Conservation (phyloP, 2,113 vertebrate species). For the Phalacrocorax aristotelis region DNA sequence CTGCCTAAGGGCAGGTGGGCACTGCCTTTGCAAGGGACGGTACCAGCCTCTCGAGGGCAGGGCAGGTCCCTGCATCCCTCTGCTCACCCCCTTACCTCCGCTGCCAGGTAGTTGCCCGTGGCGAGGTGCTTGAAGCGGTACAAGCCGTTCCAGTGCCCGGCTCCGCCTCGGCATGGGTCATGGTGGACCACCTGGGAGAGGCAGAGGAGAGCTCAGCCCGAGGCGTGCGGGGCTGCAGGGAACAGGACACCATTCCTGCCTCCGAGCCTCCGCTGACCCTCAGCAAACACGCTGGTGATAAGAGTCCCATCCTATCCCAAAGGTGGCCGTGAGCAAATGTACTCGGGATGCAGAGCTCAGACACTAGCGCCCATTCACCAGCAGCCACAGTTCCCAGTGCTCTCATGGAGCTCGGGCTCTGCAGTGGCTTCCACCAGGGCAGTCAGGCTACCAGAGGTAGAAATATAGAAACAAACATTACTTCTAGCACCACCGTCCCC, state of each 20-base stretch:
- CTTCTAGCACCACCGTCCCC: no score
- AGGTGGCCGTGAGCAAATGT: rapidly evolving
- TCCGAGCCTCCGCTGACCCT: background rate
- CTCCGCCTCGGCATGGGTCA: conserved; percentile 92
- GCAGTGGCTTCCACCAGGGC: background rate
- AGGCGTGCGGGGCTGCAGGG: rapidly evolving
- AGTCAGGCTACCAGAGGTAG: background rate
- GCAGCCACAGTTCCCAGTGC: background rate
- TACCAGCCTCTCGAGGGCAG: background rate
- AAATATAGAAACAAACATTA: background rate
- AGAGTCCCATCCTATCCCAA: background rate
- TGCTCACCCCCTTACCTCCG: conserved; percentile 81
- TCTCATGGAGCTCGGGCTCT: background rate
- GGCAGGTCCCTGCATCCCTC: background rate
- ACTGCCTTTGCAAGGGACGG: background rate
- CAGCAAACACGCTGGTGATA: rapidly evolving
- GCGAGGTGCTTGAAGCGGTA: conserved; percentile 96
- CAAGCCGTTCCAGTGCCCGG: conserved; percentile 95
- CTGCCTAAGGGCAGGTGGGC: background rate
- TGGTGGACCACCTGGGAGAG: conserved; percentile 90
- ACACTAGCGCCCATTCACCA: background rate
- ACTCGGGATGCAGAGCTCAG: background rate
- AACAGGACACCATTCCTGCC: rapidly evolving
- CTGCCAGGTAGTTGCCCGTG: conserved; percentile 93
- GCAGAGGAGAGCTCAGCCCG: background rate